Evolutionary conservation across 1,140 invertebrate species (phyloP).

Genomic region (Pteromalus puparum): DNA sequence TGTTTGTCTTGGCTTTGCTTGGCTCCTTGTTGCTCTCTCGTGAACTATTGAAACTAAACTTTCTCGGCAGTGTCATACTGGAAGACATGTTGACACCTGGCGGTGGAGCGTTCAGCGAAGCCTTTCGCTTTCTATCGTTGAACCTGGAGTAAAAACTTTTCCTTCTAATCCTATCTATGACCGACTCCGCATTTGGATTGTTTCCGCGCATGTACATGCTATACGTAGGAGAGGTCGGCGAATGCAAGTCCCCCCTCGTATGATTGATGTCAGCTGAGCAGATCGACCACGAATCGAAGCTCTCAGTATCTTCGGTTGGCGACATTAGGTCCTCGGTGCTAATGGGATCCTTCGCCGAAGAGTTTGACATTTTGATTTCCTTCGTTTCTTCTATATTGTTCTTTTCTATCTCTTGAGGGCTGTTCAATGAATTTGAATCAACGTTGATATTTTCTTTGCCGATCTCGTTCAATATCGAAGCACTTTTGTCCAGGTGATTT

Average conservation of each 20-base stretch:
- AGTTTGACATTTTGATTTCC: constrained; percentile 37
- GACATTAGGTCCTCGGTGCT: constrained; percentile 74
- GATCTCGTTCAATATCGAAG: background rate
- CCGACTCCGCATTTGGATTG: constrained; percentile 78
- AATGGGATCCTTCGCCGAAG: constrained; percentile 37
- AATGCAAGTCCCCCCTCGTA: constrained; percentile 69
- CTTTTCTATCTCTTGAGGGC: background rate
- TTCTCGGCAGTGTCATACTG: constrained; percentile 66
- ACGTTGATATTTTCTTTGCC: background rate
- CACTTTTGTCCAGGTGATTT: constrained; percentile 41
- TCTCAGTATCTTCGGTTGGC: constrained; percentile 79
- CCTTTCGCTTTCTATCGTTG: constrained; percentile 84
- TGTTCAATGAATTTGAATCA: constrained; percentile 2
- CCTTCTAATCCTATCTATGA: constrained; percentile 89
- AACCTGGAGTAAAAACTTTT: constrained; percentile 93
- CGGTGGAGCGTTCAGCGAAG: constrained; percentile 63
- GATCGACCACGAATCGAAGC: constrained; percentile 82
- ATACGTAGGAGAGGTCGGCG: constrained; percentile 76
- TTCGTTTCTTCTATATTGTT: constrained; percentile 43
- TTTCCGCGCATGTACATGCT: constrained; percentile 66
- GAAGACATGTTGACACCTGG: constrained; percentile 59
- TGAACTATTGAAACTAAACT: constrained; percentile 64
- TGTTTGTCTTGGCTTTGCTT: background rate
- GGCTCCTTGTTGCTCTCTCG: constrained; percentile 10
- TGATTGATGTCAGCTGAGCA: constrained; percentile 77